Evolutionary conservation across 2,888 invertebrate species (phyloP), one percentile per base, ranked within the genome.

Genomic region (Sphaeridia pumilis): DNA sequence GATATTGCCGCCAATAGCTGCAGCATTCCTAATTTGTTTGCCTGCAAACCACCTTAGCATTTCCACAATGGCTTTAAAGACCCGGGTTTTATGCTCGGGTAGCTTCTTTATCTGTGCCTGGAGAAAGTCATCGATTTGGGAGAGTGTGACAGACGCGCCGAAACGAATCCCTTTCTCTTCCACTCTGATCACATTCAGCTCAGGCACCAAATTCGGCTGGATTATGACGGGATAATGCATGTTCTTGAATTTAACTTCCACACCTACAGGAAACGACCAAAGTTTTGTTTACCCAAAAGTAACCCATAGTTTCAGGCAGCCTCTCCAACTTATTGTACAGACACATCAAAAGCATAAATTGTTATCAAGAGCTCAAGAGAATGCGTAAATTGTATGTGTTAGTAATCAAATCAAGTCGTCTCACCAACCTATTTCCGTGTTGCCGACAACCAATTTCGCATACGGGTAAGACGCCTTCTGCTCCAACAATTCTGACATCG

Each of bases 31-130:
- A 48, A 95, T 87, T 74, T 95, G 95, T 67, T 83, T 86, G 7
- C 94, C 92, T 47, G 93, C 95, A 75, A 95, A 95, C 82, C 87
- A 90, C 68, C 88, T 81, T 27, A 95, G 74, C 86, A 93, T 94
- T 51, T 85, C 80, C 10, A 81, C 75, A 27, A 88, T 78, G 26
- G 84, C 79, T 65, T 75, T 72, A 64, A 82, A 84, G 52, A 83
- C 74, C 67, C 81, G 75, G 0, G 80, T 79, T 70, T 76, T 77
- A n/a, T 70, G 67, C 64, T 77, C 75, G 38, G 59, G 58, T 12
- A 50, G 49, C 2, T 36, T 55, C 27, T 54, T 49, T 17, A 63
- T 57, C 43, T 61, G 57, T 24, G 56, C 51, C 20, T 12, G 35
- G 22, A 60, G 57, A 34, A 54, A 46, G 21, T 55, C 48, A 67